phyloP scores from a whole-genome alignment of 1,140 invertebrate species.

The Acromyrmex echinatior region DNA sequence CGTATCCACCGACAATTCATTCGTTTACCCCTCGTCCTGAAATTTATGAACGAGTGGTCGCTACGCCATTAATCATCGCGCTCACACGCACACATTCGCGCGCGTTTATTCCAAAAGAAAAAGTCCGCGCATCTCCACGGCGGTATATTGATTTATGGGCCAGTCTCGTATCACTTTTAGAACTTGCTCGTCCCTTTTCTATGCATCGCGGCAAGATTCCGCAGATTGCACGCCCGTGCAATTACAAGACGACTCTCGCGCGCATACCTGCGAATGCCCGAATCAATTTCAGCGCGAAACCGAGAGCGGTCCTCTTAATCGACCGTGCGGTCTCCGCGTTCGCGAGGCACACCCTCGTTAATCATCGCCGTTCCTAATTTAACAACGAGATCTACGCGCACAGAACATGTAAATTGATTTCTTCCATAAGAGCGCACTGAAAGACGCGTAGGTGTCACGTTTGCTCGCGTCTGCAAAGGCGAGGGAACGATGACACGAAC shows the following conservation, averaged over 20 bases:
- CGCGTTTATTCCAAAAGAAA: constrained; percentile 60
- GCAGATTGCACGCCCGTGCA: constrained; percentile 43
- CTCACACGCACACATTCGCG: constrained; percentile 33
- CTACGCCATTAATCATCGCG: constrained; percentile 70
- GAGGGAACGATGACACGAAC: neutral
- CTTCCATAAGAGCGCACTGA: constrained; percentile 44
- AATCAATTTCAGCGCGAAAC: constrained; percentile 52
- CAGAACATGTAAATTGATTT: constrained; percentile 52
- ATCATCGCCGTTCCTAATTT: constrained; percentile 42
- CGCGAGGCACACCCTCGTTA: constrained; percentile 47
- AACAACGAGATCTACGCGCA: constrained; percentile 38
- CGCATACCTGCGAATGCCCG: constrained; percentile 38
- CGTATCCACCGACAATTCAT: constrained; percentile 53
- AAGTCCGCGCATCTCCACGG: constrained; percentile 9
- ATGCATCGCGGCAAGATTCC: constrained; percentile 35
- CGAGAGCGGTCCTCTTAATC: constrained; percentile 51
- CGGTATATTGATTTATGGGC: constrained; percentile 58
- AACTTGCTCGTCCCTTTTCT: constrained; percentile 38
- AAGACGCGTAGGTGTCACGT: neutral
- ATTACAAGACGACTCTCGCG: constrained; percentile 18
- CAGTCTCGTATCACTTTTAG: constrained; percentile 32
- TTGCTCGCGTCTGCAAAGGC: neutral
- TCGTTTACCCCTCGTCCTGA: constrained; percentile 62
- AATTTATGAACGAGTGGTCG: constrained; percentile 75
- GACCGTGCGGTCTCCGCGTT: constrained; percentile 27